phyloP scores from a whole-genome alignment of 1,140 invertebrate species.

The Lethocerus indicus region DNA sequence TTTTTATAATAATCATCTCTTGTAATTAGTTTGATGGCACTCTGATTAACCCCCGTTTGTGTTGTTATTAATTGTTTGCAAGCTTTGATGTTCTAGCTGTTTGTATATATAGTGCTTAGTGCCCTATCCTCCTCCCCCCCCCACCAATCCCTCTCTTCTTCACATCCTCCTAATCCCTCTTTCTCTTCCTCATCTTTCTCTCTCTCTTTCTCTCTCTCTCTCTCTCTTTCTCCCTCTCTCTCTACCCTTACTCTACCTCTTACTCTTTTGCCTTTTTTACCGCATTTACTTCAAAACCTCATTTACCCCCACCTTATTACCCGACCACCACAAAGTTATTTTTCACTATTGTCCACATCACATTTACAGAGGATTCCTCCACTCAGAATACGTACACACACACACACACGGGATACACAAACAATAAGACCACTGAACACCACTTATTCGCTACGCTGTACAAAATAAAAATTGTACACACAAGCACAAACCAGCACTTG shows the following conservation, averaged over 20 bases:
- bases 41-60: slow-evolving; percentile 4
- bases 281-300: neutral
- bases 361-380: no score
- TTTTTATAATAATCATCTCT: no score
- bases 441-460: no score
- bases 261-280: neutral
- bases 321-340: neutral
- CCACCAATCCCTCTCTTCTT: neutral
- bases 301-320: neutral
- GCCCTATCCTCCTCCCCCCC: neutral
- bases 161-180: neutral
- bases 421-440: no score
- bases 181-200: neutral
- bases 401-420: no score
- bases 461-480: no score
- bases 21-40: neutral
- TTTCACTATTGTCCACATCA: neutral
- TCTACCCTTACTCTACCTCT: neutral
- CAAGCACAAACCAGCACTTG: no score
- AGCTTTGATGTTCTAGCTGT: slow-evolving; percentile 11
- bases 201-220: neutral
- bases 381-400: no score
- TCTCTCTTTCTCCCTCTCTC: neutral
- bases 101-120: slow-evolving; percentile 9
- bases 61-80: slow-evolving; percentile 11